Evolutionary conservation across 1,140 invertebrate species (phyloP).

Genomic region (Brachionus koreanus): DNA sequence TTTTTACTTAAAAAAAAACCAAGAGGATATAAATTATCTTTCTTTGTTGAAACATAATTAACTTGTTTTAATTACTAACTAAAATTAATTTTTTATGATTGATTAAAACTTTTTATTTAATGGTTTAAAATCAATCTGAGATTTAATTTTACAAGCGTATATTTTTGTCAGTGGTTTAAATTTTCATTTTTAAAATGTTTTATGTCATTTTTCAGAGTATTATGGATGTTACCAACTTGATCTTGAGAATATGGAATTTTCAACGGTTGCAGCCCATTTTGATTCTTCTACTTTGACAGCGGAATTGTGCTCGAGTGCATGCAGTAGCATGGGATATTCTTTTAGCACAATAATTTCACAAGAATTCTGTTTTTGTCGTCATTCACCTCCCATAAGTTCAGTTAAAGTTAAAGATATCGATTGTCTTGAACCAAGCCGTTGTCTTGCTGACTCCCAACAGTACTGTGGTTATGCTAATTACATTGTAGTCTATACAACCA

Average conservation of each 20-base stretch:
- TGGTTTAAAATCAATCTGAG: no score
- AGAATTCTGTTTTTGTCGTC: conserved; percentile 2
- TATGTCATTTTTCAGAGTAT: not conserved
- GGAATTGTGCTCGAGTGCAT: not conserved
- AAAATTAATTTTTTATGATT: no score
- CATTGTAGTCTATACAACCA: not conserved
- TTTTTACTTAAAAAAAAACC: no score
- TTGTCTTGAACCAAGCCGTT: not conserved
- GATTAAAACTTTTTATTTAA: no score
- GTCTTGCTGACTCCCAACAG: not conserved
- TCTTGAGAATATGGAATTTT: not conserved
- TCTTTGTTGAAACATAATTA: no score
- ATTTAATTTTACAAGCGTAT: not conserved
- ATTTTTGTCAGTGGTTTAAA: not conserved
- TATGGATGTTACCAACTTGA: conserved; percentile 3
- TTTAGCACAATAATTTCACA: not conserved
- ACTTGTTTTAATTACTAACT: no score
- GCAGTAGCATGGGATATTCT: conserved; percentile 1
- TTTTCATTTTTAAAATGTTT: not conserved
- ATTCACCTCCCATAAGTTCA: not conserved
- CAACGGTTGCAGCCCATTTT: conserved; percentile 14
- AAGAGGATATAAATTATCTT: no score
- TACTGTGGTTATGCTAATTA: not conserved
- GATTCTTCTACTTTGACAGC: not conserved
- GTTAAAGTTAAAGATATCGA: not conserved